A percentile compares a stretch with the other conserved stretches of the same genome.
Conservation (phyloP, 1,140 invertebrate species). For the Drosophila mojavensis region DNA sequence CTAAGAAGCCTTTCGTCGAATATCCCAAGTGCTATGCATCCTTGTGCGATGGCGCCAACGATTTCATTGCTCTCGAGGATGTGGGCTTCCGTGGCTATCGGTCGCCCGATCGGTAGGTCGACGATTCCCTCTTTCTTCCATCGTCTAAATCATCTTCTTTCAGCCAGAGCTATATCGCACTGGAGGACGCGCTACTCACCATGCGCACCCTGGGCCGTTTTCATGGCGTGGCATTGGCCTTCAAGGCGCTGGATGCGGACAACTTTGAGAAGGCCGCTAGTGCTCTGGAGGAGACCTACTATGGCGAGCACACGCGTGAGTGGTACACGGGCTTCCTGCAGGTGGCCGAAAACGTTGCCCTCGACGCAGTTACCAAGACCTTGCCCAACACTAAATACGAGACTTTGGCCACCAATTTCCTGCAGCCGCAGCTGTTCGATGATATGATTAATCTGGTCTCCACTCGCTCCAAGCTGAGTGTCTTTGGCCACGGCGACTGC, state of each 20-base stretch:
- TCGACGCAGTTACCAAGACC: constrained; percentile 87
- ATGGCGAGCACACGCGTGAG: constrained; percentile 85
- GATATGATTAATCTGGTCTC: constrained; percentile 74
- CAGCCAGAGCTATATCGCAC: constrained; percentile 67
- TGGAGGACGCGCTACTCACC: constrained; percentile 83
- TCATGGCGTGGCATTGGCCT: constrained; percentile 89
- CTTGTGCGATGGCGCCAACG: constrained; percentile 86
- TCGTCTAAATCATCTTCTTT: not conserved
- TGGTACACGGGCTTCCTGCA: constrained; percentile 88
- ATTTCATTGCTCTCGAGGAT: constrained; percentile 88
- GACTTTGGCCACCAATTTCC: constrained; percentile 85
- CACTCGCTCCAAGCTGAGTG: constrained; percentile 81
- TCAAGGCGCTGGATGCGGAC: constrained; percentile 87
- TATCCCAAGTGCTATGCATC: constrained; percentile 85
- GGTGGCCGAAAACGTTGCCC: constrained; percentile 85
- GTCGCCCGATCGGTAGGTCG: constrained; percentile 69
- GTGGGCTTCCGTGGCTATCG: constrained; percentile 85
- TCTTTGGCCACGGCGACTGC: constrained; percentile 89
- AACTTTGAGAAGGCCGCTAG: constrained; percentile 85
- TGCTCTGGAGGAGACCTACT: constrained; percentile 85
- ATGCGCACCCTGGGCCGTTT: constrained; percentile 87
- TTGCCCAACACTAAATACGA: constrained; percentile 86
- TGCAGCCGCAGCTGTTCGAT: constrained; percentile 84
- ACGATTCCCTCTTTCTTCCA: not conserved
- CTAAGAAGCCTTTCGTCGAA: constrained; percentile 85